Base-by-base conservation (phyloP, 2,113 vertebrate genomes). In the Cephalophus harveyi region DNA sequence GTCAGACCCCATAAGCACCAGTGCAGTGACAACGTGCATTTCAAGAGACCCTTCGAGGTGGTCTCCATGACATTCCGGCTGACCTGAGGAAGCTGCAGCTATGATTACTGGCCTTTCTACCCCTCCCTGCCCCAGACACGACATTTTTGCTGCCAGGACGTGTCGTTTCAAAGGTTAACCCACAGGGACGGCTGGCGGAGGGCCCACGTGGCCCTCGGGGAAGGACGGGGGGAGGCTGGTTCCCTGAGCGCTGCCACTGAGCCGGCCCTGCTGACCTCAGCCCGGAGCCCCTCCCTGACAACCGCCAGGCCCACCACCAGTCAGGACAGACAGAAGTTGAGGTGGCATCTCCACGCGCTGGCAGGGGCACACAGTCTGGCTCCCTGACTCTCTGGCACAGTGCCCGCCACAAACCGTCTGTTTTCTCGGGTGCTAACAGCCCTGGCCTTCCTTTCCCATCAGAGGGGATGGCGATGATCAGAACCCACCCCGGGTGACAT, bases 21-120 rank as follows among this genome's bases (percentile, higher is more conserved):
- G 82, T 60, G 94, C 48, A 64, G 87, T 57, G 93, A 97, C 82
- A 11, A 98, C 87, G 97, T 97, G 97, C 92, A 15, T 97, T 89
- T 95, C 91, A 78, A 94, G 98, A 96, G 92, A 86, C 97, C 71
- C 76, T 3, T 1, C 13, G 89, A 96, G 94, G 30, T 11, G 92
- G 98, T 97, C 97, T 97, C 97, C 67, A 59, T 86, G 74, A 92
- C 11, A 78, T 84, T 89, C 95, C 30, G 54, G 89, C 57, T 60
- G 97, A 97, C 83, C 60, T 64, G 81, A 28, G 30, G 78, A 21
- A 85, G 91, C 82, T 64, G 96, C 52, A 16, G 64, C 97, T 87
- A n/a, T 55, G 97, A 95, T 78, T 67, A 83, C 94, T 14, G 52
- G 91, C 74, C 62, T 59, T 55, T 93, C 81, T 81, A 48, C 36